phyloP scores from a whole-genome alignment of 2,797 vertebrate genomes.

The Alosa sapidissima region DNA sequence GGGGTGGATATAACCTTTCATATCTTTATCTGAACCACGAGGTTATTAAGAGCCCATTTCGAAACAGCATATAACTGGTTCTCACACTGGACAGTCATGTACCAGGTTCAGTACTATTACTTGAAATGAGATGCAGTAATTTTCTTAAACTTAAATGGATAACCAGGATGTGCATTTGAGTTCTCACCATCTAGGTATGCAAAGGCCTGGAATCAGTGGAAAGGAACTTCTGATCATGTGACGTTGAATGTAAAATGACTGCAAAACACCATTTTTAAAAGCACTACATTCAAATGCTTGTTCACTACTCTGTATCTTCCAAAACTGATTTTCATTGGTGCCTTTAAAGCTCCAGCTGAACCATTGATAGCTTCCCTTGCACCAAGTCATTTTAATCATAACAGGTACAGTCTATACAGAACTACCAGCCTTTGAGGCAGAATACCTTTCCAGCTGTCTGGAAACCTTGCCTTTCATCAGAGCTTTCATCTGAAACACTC shows the following conservation, averaged over 20 bases:
- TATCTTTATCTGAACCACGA: slow-evolving; percentile 19
- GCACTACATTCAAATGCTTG: background rate
- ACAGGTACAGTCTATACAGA: background rate
- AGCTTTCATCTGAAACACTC: slow-evolving; percentile 35
- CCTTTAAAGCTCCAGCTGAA: background rate
- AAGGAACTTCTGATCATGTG: background rate
- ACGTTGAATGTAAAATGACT: background rate
- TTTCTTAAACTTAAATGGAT: background rate
- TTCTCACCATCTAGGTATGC: background rate
- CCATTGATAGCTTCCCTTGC: too few relatives aligned
- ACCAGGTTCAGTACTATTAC: background rate
- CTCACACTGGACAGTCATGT: background rate
- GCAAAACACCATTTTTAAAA: slow-evolving; percentile 33
- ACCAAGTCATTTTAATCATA: background rate
- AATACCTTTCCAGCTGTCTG: background rate
- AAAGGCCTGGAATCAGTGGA: background rate
- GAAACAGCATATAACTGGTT: background rate
- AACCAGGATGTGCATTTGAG: background rate
- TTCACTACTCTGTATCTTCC: background rate
- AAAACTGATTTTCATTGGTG: background rate
- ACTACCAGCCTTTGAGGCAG: background rate
- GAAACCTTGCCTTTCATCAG: background rate
- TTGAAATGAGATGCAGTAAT: background rate
- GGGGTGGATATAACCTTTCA: slow-evolving; percentile 49
- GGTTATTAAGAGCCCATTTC: background rate